Evolutionary conservation across 2,113 vertebrate species (phyloP), one percentile per base, ranked within the genome.

Genomic region (Eptesicus fuscus): DNA sequence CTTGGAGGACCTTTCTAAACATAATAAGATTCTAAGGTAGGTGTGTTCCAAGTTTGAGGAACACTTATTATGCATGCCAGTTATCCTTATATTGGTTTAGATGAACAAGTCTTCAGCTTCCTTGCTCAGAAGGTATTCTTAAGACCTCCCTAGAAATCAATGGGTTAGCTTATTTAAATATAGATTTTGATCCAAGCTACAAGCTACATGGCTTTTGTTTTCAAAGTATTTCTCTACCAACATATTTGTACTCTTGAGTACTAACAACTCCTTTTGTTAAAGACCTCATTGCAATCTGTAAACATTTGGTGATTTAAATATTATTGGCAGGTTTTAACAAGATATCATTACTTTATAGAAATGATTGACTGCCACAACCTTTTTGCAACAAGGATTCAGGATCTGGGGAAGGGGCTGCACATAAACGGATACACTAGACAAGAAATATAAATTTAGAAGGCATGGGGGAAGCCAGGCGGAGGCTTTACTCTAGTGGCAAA

Each of bases 241-340:
- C 37, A 94, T 69, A 47, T 93, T 92, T 94, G 69, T 93, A 61
- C 42, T 93, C 74, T 80, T 77, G n/a, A 91, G 63, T 93, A 92
- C 37, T 96, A 83, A 94, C 2, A 82, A 0, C 56, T 83, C 44
- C 77, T 95, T 96, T 83, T 59, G 71, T 69, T 84, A 85, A 91
- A 93, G 56, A 53, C 65, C 35, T 83, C 69, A 47, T 93, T 87
- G 90, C 90, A 73, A 61, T 61, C 20, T 95, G n/a, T 95, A 23
- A 78, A 88, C 25, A 30, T 93, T 89, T 82, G 42, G 32, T 88
- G 86, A 56, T 82, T 94, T 94, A 78, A 18, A 11, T 85, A 95
- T 93, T 90, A 69, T 71, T 95, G 92, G 83, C 92, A 95, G 47
- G 63, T 88, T 61, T 65, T 77, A 73, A 69, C 94, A 83, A 37